These are phyloP conservation scores for Anorthoa munda DNA, from an alignment of 2,888 invertebrate species.

Conservation along the genomic window DNA sequence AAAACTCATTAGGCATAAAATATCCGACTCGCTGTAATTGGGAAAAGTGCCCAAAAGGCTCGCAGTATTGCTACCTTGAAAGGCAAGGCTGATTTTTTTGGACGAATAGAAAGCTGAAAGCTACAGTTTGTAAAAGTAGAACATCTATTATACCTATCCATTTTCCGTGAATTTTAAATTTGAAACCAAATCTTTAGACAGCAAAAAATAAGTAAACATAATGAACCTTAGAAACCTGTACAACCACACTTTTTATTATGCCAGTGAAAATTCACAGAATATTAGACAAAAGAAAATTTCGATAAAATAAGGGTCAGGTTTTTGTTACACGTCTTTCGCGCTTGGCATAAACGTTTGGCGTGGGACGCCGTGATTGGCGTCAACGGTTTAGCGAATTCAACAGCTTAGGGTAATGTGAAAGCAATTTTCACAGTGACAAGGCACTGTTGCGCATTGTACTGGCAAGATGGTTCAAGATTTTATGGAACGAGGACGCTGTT, in stretches of 20 bases:
- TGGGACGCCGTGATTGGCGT: conserved; percentile 37
- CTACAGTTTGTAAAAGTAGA: background rate
- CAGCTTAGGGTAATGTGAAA: conserved; percentile 53
- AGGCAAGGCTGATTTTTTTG: too few species aligned
- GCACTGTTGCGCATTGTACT: conserved; percentile 7
- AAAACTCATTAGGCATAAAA: too few species aligned
- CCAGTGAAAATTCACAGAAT: conserved; percentile 8
- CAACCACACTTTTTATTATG: background rate
- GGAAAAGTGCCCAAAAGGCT: too few species aligned
- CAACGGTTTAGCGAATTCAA: conserved; percentile 50
- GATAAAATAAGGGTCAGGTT: conserved; percentile 35
- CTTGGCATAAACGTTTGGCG: conserved; percentile 22
- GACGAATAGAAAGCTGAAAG: too few species aligned
- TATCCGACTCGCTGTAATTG: too few species aligned
- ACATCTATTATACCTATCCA: background rate
- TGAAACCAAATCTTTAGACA: background rate
- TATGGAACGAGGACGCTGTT: conserved; percentile 11
- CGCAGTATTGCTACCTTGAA: too few species aligned
- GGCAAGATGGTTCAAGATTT: conserved; percentile 23
- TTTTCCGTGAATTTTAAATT: background rate
- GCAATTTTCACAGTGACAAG: conserved; percentile 60
- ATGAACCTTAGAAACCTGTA: conserved; percentile 1
- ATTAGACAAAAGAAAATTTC: conserved; percentile 7
- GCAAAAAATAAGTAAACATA: background rate
- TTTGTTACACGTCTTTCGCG: conserved; percentile 20